Percentiles rank a stretch among this genome's conserved stretches.
Conservation (phyloP, 2,113 vertebrate genomes). For the Corythaeola cristata region DNA sequence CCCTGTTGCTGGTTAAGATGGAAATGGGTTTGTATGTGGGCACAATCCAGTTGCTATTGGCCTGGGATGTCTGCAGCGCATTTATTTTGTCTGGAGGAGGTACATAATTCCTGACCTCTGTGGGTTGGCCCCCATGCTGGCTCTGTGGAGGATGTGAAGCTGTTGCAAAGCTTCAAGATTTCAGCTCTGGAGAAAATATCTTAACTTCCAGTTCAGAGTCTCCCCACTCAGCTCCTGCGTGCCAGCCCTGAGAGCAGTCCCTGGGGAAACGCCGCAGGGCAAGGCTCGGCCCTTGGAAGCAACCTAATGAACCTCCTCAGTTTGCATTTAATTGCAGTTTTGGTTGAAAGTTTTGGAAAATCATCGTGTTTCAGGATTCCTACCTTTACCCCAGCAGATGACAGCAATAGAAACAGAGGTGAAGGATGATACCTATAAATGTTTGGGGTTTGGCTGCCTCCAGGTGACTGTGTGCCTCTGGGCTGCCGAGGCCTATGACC, state of each 20-base stretch:
- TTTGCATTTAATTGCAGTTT: not conserved
- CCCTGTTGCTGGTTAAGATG: not conserved
- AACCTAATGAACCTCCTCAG: not conserved
- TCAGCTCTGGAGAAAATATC: not conserved
- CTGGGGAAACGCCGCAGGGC: not conserved
- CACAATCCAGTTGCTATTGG: not conserved
- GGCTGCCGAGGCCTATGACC: not conserved
- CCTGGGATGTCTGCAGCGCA: not conserved
- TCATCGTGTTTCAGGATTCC: not conserved
- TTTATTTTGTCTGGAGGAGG: not conserved
- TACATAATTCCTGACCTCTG: not conserved
- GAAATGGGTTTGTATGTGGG: not conserved
- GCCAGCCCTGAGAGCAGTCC: not conserved
- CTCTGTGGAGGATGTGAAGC: not conserved
- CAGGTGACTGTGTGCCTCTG: not conserved
- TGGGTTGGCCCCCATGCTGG: rapidly evolving
- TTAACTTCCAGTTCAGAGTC: not conserved
- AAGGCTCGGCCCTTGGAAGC: not conserved
- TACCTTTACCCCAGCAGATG: not conserved
- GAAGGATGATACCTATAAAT: not conserved
- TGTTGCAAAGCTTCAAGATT: not conserved
- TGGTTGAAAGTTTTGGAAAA: not conserved
- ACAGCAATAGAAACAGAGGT: not conserved
- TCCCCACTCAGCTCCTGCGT: not conserved
- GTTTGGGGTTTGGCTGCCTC: not conserved